Percentiles rank a stretch among this genome's conserved stretches.
Conservation (phyloP, 2,797 vertebrate genomes). For the Gephyroberyx darwinii region DNA sequence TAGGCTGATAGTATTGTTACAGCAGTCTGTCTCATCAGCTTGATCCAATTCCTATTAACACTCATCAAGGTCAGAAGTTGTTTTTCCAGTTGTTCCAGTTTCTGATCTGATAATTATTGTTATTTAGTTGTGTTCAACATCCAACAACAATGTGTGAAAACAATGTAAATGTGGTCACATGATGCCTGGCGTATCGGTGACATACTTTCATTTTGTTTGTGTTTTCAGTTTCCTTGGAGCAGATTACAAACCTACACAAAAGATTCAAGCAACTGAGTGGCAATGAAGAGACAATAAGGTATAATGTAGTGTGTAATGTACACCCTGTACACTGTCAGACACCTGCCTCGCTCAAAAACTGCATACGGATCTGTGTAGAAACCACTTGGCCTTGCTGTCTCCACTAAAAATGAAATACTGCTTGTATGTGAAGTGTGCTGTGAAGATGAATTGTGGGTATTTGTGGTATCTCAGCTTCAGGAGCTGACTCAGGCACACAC, state of each 20-base stretch:
- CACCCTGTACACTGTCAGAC: background rate
- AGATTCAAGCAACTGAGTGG: slow-evolving; percentile 89
- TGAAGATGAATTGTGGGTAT: slow-evolving; percentile 38
- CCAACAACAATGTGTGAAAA: background rate
- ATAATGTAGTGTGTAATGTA: slow-evolving; percentile 25
- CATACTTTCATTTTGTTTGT: background rate
- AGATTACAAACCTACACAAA: slow-evolving; percentile 89
- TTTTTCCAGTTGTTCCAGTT: background rate
- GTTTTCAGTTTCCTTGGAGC: slow-evolving; percentile 88
- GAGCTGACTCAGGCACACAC: background rate
- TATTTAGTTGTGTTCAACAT: background rate
- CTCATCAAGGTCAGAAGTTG: background rate
- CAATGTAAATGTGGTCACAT: background rate
- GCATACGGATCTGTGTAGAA: background rate
- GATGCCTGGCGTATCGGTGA: background rate
- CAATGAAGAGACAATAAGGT: slow-evolving; percentile 90
- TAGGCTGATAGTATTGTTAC: slow-evolving; percentile 31
- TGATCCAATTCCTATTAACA: background rate
- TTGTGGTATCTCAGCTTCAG: slow-evolving; percentile 18
- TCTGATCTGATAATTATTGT: background rate
- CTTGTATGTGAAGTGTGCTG: background rate
- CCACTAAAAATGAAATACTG: background rate
- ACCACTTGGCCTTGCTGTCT: background rate
- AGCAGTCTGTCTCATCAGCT: background rate
- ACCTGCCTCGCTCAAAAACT: background rate